These are phyloP conservation scores for Drosophila testacea DNA, from an alignment of 2,888 invertebrate species.

Conservation along the genomic window DNA sequence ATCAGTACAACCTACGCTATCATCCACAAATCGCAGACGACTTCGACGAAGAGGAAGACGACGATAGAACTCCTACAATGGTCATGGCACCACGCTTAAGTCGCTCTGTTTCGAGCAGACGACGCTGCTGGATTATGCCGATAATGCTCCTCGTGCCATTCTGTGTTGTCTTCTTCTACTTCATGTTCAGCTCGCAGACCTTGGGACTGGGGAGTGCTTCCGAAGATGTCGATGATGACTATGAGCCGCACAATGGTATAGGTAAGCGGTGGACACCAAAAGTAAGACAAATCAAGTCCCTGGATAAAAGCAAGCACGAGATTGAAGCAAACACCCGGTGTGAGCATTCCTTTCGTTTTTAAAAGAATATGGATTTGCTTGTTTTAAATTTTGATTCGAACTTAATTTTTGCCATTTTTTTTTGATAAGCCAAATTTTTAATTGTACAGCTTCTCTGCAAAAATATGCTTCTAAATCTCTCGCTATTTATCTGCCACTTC, in stretches of 20 bases:
- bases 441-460: not conserved
- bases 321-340: not conserved
- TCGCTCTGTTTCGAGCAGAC: constrained; percentile 21
- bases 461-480: not conserved
- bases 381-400: no score
- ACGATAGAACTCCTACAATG: constrained; percentile 2
- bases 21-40: constrained; percentile 34
- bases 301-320: not conserved
- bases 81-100: constrained; percentile 27
- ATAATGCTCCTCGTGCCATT: constrained; percentile 23
- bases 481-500: not conserved
- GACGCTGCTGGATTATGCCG: constrained; percentile 46
- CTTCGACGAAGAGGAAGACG: not conserved
- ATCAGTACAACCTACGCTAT: constrained; percentile 26
- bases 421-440: no score
- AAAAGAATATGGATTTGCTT: not conserved
- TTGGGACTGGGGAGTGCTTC: constrained; percentile 39
- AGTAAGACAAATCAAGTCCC: not conserved
- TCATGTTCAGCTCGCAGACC: constrained; percentile 47
- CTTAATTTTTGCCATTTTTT: not conserved
- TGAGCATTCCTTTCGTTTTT: not conserved
- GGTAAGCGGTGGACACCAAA: constrained; percentile 50
- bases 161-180: constrained; percentile 48
- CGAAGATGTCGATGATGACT: constrained; percentile 31
- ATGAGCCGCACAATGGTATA: constrained; percentile 43